Conservation (phyloP, 2,113 vertebrate species). For the Lontra canadensis region DNA sequence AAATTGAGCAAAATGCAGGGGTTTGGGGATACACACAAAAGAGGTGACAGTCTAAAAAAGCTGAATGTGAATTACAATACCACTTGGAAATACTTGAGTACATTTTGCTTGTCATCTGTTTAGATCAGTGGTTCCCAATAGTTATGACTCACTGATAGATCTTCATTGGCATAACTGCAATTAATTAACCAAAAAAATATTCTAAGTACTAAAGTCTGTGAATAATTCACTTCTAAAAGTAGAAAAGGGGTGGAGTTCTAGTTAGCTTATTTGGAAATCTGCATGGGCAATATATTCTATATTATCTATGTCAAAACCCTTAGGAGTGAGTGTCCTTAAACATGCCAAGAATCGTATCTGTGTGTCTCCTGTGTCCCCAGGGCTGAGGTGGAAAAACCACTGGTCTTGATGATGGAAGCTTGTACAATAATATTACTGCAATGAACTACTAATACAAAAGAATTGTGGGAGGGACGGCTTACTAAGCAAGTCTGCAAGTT, state of each 20-base stretch:
- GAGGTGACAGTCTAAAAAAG: not conserved
- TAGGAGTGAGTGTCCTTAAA: not conserved
- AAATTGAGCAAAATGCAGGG: not conserved
- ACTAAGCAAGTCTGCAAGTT: slow-evolving; percentile 98
- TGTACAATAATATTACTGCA: not conserved
- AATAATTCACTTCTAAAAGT: slow-evolving; percentile 1
- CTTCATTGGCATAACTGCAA: not conserved
- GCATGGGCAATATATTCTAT: not conserved
- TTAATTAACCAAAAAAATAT: slow-evolving; percentile 19
- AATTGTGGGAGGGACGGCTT: slow-evolving; percentile 78
- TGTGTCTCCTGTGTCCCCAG: not conserved
- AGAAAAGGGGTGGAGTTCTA: not conserved
- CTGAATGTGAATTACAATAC: not conserved
- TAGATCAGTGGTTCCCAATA: not conserved
- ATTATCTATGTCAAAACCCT: not conserved
- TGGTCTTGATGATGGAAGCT: not conserved
- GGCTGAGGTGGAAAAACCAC: not conserved
- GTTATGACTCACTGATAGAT: not conserved
- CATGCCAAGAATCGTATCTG: not conserved
- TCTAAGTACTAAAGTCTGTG: not conserved
- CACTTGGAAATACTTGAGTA: not conserved
- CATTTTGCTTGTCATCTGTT: not conserved
- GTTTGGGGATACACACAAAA: slow-evolving; percentile 17
- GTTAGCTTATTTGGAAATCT: not conserved
- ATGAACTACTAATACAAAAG: slow-evolving; percentile 47